Evolutionary conservation across 1,140 invertebrate species (phyloP).

Genomic region (Hylaeus anthracinus): DNA sequence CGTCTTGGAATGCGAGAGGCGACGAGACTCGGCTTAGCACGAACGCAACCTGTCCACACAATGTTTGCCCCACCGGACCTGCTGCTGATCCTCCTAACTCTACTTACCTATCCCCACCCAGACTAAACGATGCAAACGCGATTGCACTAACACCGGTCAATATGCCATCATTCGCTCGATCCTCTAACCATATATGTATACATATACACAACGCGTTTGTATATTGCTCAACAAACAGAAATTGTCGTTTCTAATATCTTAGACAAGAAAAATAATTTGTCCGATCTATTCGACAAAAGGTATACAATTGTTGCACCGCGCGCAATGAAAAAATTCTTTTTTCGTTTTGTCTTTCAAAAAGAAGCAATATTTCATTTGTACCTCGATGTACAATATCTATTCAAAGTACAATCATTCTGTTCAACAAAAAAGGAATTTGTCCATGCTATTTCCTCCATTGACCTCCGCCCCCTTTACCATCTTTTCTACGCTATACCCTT

Average conservation of each 20-base stretch:
- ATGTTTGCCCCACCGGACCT: constrained; percentile 43
- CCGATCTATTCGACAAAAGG: too few relatives aligned
- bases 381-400: background rate
- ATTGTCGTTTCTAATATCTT: background rate
- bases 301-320: too few relatives aligned
- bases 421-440: constrained; percentile 48
- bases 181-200: constrained; percentile 18
- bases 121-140: constrained; percentile 32
- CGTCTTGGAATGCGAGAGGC: constrained; percentile 62
- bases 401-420: constrained; percentile 29
- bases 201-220: background rate
- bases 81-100: constrained; percentile 50
- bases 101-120: constrained; percentile 29
- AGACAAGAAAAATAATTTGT: background rate
- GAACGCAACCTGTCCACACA: constrained; percentile 55
- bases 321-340: too few relatives aligned
- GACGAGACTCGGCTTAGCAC: constrained; percentile 56
- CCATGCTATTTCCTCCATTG: constrained; percentile 52
- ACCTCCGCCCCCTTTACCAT: constrained; percentile 40
- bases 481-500: constrained; percentile 39
- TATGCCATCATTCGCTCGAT: constrained; percentile 38
- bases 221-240: background rate
- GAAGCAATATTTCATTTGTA: background rate
- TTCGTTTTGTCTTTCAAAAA: background rate
- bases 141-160: constrained; percentile 34